phyloP scores from a whole-genome alignment of 2,113 vertebrate species.

The Oreochromis tanganicae region DNA sequence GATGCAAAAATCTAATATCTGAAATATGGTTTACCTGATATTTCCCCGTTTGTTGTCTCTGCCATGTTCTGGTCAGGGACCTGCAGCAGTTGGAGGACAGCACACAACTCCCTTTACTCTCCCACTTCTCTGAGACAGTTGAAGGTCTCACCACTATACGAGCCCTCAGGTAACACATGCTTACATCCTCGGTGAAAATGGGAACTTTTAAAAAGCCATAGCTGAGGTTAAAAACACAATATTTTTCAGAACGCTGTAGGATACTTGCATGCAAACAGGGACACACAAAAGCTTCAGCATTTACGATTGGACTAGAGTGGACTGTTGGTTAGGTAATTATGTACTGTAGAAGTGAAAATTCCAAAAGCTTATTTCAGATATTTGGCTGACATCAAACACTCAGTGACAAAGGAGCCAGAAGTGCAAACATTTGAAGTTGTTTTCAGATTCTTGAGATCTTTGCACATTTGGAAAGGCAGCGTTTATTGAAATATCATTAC shows the following conservation, averaged over 20 bases:
- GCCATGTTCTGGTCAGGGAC: slow-evolving; percentile 75
- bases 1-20: background rate
- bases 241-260: background rate
- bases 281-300: background rate
- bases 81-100: slow-evolving; percentile 96
- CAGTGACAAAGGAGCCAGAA: background rate
- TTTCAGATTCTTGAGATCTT: background rate
- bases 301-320: accelerated
- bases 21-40: background rate
- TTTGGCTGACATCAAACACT: background rate
- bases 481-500: accelerated
- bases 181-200: background rate
- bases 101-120: slow-evolving; percentile 91
- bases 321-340: background rate
- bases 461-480: background rate
- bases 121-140: slow-evolving; percentile 95
- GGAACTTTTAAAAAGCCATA: background rate
- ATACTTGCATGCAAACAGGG: accelerated
- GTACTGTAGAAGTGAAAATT: background rate
- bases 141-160: slow-evolving; percentile 95
- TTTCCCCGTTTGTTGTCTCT: background rate
- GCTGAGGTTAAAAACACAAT: background rate
- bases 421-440: accelerated
- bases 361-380: background rate
- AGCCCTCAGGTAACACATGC: slow-evolving; percentile 83